Conservation (phyloP, 2,888 invertebrate species). For the Trachelus iudaicus region DNA sequence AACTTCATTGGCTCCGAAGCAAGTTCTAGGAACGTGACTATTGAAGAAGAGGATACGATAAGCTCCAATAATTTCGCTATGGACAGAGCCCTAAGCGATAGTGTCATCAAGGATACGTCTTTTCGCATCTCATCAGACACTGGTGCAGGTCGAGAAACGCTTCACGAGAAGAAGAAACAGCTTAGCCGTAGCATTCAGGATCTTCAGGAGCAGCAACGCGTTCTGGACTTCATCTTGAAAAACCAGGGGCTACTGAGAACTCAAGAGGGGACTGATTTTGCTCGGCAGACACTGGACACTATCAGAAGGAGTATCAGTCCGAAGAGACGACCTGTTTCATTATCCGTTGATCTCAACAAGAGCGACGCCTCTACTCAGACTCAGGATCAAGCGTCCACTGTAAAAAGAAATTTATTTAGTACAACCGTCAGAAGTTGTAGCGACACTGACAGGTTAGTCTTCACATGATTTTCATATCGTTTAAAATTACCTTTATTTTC, state of each 20-base stretch:
- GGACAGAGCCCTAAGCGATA: constrained; percentile 58
- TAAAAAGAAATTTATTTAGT: constrained; percentile 51
- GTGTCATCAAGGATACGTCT: constrained; percentile 43
- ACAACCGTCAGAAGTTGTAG: constrained; percentile 34
- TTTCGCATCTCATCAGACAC: constrained; percentile 34
- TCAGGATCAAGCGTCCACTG: constrained; percentile 30
- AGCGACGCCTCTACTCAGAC: constrained; percentile 24
- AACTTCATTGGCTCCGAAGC: constrained; percentile 33
- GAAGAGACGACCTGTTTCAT: constrained; percentile 9
- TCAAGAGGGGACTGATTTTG: constrained; percentile 40
- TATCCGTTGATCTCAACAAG: constrained; percentile 22
- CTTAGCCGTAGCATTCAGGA: constrained; percentile 56
- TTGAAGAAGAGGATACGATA: constrained; percentile 45
- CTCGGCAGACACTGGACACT: constrained; percentile 38
- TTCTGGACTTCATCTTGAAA: constrained; percentile 53
- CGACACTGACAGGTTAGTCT: constrained; percentile 49
- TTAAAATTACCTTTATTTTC: not conserved
- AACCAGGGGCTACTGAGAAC: constrained; percentile 49
- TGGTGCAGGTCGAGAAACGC: constrained; percentile 9
- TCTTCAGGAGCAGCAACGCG: constrained; percentile 58
- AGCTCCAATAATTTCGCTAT: constrained; percentile 44
- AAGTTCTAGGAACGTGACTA: constrained; percentile 40
- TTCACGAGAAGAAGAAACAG: constrained; percentile 39
- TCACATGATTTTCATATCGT: not conserved
- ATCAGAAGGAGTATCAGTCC: constrained; percentile 14